Conservation (phyloP, 2,888 invertebrate genomes). For the Sarcophaga subvicina region DNA sequence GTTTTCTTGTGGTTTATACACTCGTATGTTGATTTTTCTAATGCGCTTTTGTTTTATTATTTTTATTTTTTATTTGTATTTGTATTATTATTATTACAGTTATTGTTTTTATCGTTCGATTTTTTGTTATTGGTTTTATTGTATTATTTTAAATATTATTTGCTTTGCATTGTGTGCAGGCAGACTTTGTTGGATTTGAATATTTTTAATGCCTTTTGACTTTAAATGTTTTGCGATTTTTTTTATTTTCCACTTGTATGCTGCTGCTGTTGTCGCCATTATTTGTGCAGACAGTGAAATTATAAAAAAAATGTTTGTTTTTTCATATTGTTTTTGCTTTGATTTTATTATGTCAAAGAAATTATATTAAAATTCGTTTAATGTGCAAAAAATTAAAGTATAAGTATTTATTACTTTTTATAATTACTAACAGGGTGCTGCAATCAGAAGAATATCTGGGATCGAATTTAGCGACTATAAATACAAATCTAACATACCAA, state of each 20-base stretch:
- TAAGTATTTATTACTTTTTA: background rate
- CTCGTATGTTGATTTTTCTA: constrained; percentile 6
- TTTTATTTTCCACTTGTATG: background rate
- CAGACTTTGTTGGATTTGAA: constrained; percentile 50
- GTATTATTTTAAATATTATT: constrained; percentile 52
- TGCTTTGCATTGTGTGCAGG: constrained; percentile 19
- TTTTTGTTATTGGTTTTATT: constrained; percentile 28
- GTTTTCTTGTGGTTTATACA: constrained; percentile 54
- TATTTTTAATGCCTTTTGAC: constrained; percentile 62
- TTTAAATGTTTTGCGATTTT: constrained; percentile 40
- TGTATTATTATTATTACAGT: background rate
- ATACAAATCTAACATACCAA: too few relatives aligned
- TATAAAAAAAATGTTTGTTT: constrained; percentile 39
- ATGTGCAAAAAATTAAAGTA: background rate
- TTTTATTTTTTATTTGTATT: background rate
- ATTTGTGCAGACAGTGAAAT: constrained; percentile 7
- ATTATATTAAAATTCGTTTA: constrained; percentile 59
- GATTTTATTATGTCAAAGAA: constrained; percentile 56
- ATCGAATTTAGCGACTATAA: too few relatives aligned
- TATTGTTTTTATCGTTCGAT: background rate
- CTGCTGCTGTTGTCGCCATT: background rate
- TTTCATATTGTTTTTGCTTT: constrained; percentile 41
- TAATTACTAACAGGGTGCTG: too few relatives aligned
- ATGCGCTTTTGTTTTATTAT: too few relatives aligned
- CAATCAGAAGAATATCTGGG: too few relatives aligned